Percentiles rank a stretch among this genome's conserved stretches.
Conservation (phyloP, 2,113 vertebrate species). For the Trachemys scripta region DNA sequence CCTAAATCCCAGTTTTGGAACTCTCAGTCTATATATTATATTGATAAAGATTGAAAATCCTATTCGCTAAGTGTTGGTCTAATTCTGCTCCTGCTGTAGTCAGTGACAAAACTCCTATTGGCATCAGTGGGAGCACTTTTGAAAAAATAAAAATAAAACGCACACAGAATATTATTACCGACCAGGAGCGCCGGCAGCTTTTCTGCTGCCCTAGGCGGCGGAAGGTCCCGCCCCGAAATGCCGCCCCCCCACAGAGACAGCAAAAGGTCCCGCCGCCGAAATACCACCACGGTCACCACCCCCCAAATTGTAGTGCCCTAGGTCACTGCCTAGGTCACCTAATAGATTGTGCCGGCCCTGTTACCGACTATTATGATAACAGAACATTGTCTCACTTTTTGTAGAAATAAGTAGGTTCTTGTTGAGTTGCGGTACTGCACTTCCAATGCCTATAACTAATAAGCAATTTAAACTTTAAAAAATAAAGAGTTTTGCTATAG, state of each 20-base stretch:
- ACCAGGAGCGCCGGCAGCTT: too few species aligned
- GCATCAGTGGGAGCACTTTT: accelerated
- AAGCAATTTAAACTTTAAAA: conserved; percentile 5
- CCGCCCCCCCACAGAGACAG: too few species aligned
- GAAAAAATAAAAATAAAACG: accelerated
- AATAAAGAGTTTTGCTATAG: background rate
- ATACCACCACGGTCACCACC: too few species aligned
- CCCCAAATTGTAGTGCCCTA: too few species aligned
- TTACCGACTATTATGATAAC: background rate
- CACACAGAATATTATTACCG: background rate
- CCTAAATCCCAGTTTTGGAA: accelerated
- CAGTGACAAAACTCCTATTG: accelerated
- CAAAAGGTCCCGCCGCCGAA: too few species aligned
- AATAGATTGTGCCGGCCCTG: too few species aligned
- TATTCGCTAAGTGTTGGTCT: background rate
- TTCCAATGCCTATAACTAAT: background rate
- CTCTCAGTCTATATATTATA: background rate
- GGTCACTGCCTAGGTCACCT: too few species aligned
- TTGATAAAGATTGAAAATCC: accelerated
- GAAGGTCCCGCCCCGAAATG: too few species aligned
- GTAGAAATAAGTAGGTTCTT: background rate
- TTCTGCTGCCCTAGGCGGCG: too few species aligned
- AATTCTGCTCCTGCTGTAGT: background rate
- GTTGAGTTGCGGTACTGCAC: background rate
- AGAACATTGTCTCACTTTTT: background rate